Conservation (phyloP, 2,113 vertebrate species). For the Phaethornis superciliosus region DNA sequence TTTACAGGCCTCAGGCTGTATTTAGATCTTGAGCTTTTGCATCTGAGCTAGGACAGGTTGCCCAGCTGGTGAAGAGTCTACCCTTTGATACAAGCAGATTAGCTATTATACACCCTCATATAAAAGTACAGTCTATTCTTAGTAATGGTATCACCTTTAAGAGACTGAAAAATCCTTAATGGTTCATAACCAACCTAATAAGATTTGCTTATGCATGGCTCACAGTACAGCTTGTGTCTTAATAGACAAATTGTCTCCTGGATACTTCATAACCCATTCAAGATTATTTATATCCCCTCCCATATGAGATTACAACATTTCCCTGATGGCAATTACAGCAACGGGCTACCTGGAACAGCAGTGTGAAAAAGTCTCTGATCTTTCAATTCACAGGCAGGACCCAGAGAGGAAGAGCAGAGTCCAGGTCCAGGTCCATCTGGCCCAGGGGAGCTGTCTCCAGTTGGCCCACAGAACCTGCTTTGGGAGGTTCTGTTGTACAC, state of each 20-base stretch:
- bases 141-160: background rate
- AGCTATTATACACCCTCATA: background rate
- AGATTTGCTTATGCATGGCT: background rate
- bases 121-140: background rate
- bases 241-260: background rate
- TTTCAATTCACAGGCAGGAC: background rate
- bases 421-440: background rate
- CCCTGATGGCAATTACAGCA: background rate
- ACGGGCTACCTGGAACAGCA: background rate
- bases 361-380: background rate
- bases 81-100: background rate
- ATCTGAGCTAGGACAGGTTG: background rate
- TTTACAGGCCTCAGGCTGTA: background rate
- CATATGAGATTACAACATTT: background rate
- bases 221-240: background rate
- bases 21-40: background rate
- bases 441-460: background rate
- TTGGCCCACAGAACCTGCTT: background rate
- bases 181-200: background rate
- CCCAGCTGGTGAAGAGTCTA: background rate
- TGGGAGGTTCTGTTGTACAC: background rate
- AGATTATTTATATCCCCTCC: constrained; percentile 26
- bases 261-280: constrained; percentile 5
- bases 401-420: background rate
- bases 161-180: background rate